Conservation (phyloP, 2,113 vertebrate species). For the Microcebus lehilahytsara region DNA sequence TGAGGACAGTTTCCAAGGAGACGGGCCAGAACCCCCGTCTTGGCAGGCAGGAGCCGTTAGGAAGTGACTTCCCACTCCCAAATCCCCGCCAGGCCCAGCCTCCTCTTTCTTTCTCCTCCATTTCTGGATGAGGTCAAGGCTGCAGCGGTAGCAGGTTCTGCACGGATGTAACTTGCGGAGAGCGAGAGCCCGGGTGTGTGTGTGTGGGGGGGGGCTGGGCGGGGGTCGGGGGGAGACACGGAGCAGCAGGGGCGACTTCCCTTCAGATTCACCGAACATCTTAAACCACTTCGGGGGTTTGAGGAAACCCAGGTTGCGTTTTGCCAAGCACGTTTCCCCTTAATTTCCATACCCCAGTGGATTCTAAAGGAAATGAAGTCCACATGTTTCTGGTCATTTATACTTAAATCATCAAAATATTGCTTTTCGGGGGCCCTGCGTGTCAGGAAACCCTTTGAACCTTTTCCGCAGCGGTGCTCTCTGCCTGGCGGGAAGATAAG, state of each 20-base stretch:
- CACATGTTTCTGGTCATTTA: constrained; percentile 75
- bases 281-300: constrained; percentile 61
- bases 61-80: rapidly evolving
- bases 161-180: not conserved
- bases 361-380: constrained; percentile 74
- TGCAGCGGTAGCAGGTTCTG: not conserved
- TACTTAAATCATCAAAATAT: constrained; percentile 77
- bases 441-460: constrained; percentile 72
- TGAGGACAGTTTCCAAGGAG: not conserved
- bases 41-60: rapidly evolving
- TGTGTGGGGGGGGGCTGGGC: not conserved
- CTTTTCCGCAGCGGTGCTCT: not conserved
- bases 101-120: rapidly evolving
- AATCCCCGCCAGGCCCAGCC: rapidly evolving
- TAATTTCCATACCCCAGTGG: constrained; percentile 70
- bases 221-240: not conserved
- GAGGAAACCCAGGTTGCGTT: constrained; percentile 53
- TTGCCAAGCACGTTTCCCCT: constrained; percentile 66
- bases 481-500: constrained; percentile 36
- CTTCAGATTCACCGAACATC: constrained; percentile 55
- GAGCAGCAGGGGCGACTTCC: not conserved
- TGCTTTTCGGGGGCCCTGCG: constrained; percentile 65
- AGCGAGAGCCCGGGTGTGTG: not conserved
- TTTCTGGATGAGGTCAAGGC: not conserved
- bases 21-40: rapidly evolving